Percentiles rank a stretch among this genome's conserved stretches.
These are phyloP conservation scores for Brachyptera risi DNA, from an alignment of 2,888 invertebrate genomes.

Conservation along the genomic window DNA sequence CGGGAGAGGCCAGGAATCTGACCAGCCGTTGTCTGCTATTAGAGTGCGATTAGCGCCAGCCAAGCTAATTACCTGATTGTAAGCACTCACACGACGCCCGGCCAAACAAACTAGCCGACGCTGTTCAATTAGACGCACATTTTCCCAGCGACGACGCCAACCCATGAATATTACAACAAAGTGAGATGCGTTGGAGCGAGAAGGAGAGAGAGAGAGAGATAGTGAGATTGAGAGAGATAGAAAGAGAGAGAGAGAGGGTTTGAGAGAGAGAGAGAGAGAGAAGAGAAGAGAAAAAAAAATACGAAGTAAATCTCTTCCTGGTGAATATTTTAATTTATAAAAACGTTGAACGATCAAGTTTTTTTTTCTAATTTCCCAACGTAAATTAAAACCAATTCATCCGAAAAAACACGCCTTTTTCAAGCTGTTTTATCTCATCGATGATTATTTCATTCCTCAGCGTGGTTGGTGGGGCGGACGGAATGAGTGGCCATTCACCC, in stretches of 20 bases:
- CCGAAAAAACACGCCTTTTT: conserved; percentile 2
- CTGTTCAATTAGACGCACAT: conserved; percentile 5
- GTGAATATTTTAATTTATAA: conserved; percentile 16
- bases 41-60: conserved; percentile 5
- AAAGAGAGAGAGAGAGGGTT: too few relatives aligned
- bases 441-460: background rate
- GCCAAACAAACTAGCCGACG: conserved; percentile 1
- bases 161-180: conserved; percentile 1
- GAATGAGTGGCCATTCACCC: conserved; percentile 1
- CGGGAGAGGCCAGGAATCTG: background rate
- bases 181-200: too few relatives aligned
- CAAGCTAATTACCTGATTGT: conserved; percentile 15
- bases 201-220: too few relatives aligned
- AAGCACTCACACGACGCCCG: background rate
- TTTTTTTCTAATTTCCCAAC: background rate
- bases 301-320: background rate
- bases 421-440: background rate
- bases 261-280: too few relatives aligned
- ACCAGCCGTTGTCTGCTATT: conserved; percentile 1
- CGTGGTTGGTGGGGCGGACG: too few relatives aligned
- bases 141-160: background rate
- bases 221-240: too few relatives aligned
- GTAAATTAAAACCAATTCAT: conserved; percentile 3
- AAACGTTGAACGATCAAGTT: background rate
- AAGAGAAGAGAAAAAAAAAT: too few relatives aligned